Base-by-base conservation (phyloP, 92 coral and sea anemone genomes). In the Muricea muricata region DNA sequence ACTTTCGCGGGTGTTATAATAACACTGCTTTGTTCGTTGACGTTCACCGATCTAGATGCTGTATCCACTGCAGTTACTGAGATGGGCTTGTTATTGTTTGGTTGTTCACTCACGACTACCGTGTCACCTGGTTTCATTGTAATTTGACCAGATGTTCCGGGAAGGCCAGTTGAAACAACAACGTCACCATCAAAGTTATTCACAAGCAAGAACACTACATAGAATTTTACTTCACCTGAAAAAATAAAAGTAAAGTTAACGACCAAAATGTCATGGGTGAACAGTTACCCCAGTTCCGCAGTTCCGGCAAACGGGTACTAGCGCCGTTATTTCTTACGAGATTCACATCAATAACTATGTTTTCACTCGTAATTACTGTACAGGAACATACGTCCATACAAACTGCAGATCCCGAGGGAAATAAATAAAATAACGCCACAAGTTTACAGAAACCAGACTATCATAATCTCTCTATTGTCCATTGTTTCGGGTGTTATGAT, bases 41-140 rank as follows among this genome's bases (percentile, higher is more conserved):
- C 30, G 21, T 25, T 63, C 1, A 63, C 70, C 30, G 10, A 18
- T 63, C 21, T n/a, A 30, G 35, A 6, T 25, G 32, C 50, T n/a
- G 26, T 23, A 18, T 34, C 76, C 55, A n/a, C 54, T 39, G 76
- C 76, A 3, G 28, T 70, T 33, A 70, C 76, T n/a, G 33, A 5
- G 55, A 70, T 23, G 21, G 31, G 46, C 26, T 70, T 42, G 28
- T 70, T 23, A 42, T 42, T 70, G 50, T 70, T 70, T 37, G 76
- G 76, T 39, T 70, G 76, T 42, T 70, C 76, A 70, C 76, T 70
- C 33, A 70, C 48, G 10, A 18, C 76, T 35, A 70, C 29, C 50
- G 76, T 70, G 10, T 70, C 52, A 70, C 76, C 48, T 37, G 76
- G 29, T n/a, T 39, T 21, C 76, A 70, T 37, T 39, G 31, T 70